Percentiles rank a stretch among this genome's conserved stretches.
Conservation (phyloP, 2,888 invertebrate genomes). For the Periphyllus acericola region DNA sequence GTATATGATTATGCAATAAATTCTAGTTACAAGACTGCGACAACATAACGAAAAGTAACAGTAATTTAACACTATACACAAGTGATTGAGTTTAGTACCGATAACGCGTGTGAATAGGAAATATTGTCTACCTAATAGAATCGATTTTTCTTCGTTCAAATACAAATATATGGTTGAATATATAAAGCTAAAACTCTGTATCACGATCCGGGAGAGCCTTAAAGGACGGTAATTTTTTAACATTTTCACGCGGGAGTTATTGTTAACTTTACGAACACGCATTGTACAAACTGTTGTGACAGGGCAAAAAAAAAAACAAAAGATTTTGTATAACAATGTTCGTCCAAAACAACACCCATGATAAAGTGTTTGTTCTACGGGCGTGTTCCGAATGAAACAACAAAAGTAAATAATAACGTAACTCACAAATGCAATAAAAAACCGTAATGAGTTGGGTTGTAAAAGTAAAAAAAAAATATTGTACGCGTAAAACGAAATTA, state of each 20-base stretch:
- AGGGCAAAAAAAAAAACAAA: background rate
- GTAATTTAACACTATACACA: too few relatives aligned
- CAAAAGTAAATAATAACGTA: conserved; percentile 30
- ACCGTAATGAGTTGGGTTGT: background rate
- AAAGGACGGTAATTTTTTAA: background rate
- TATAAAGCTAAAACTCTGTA: too few relatives aligned
- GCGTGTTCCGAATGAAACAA: conserved; percentile 18
- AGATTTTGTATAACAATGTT: conserved; percentile 27
- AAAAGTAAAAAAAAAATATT: background rate
- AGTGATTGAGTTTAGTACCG: too few relatives aligned
- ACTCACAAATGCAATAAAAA: conserved; percentile 1
- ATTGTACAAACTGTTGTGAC: background rate
- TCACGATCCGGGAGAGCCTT: too few relatives aligned
- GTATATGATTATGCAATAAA: too few relatives aligned
- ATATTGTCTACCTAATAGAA: too few relatives aligned
- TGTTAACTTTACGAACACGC: background rate
- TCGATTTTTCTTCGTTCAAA: too few relatives aligned
- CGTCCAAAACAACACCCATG: conserved; percentile 7
- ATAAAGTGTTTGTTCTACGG: conserved; percentile 47
- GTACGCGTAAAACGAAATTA: too few relatives aligned
- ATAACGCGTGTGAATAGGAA: too few relatives aligned
- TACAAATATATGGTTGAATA: too few relatives aligned
- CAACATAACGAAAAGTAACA: too few relatives aligned
- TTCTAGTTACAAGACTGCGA: too few relatives aligned
- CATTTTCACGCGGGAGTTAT: background rate